These are phyloP conservation scores for Malurus cyaneus DNA, from an alignment of 2,113 vertebrate species.

Conservation along the genomic window DNA sequence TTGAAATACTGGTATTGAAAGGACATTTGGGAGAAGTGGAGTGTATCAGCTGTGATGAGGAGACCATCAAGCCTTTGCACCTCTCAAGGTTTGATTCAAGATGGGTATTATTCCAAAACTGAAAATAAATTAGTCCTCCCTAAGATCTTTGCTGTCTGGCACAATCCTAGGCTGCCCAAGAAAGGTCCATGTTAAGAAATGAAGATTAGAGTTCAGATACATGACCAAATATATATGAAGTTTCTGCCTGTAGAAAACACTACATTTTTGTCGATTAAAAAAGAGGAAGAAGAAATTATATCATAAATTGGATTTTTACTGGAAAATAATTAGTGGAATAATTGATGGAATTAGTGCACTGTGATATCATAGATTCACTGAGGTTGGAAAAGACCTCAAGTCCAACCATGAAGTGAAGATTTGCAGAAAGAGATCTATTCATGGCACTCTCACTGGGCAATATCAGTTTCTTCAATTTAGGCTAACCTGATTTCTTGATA, in stretches of 20 bases:
- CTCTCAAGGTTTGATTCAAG: not conserved
- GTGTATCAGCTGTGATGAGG: not conserved
- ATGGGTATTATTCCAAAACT: not conserved
- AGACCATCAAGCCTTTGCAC: not conserved
- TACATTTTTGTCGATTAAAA: not conserved
- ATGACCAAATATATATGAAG: not conserved
- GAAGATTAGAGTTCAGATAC: not conserved
- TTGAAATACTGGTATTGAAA: not conserved
- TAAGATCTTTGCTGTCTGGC: not conserved
- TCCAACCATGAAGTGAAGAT: not conserved
- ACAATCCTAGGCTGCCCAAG: not conserved
- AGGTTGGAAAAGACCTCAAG: not conserved
- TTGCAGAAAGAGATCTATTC: not conserved
- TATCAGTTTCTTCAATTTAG: not conserved
- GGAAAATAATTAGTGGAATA: not conserved
- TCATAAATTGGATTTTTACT: not conserved
- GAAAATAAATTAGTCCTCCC: not conserved
- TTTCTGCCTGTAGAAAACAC: not conserved
- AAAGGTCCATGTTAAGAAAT: not conserved
- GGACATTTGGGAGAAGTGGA: not conserved
- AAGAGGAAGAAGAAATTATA: not conserved
- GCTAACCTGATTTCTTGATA: not conserved
- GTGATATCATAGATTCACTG: not conserved
- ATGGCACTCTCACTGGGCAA: not conserved
- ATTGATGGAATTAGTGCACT: not conserved